phyloP scores from a whole-genome alignment of 2,888 invertebrate genomes.

The Pammene fasciana region DNA sequence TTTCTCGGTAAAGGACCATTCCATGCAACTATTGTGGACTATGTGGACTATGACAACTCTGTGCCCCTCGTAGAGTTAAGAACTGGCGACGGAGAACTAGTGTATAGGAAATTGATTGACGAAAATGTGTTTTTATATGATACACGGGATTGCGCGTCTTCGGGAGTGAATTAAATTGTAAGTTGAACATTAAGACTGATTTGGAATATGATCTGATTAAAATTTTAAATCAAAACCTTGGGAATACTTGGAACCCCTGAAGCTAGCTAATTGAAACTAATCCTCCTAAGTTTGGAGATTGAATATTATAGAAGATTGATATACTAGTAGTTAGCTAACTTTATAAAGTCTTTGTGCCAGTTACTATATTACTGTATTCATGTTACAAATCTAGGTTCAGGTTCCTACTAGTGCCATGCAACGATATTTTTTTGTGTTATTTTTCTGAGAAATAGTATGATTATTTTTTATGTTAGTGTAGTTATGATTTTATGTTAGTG shows the following conservation, averaged over 20 bases:
- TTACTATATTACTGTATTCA: no score
- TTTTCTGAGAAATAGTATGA: background rate
- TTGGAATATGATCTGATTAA: background rate
- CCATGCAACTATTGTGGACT: conserved; percentile 21
- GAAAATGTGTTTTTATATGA: conserved; percentile 17
- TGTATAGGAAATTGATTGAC: conserved; percentile 22
- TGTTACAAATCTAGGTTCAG: background rate
- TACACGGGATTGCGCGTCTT: conserved; percentile 3
- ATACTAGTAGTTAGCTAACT: no score
- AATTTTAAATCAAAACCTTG: background rate
- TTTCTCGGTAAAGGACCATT: conserved; percentile 46
- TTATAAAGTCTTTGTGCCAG: background rate
- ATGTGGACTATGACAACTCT: conserved; percentile 19
- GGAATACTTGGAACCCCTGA: no score
- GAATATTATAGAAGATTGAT: no score
- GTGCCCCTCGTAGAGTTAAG: conserved; percentile 27
- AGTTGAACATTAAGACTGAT: background rate
- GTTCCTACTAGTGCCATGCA: no score
- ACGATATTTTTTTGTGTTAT: no score
- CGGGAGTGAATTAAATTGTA: background rate
- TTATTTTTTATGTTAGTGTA: background rate
- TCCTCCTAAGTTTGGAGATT: no score
- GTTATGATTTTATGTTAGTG: background rate
- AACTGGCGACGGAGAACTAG: conserved; percentile 14
- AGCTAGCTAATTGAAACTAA: no score